Conservation (phyloP, 2,113 vertebrate genomes). For the Semnornis frantzii region DNA sequence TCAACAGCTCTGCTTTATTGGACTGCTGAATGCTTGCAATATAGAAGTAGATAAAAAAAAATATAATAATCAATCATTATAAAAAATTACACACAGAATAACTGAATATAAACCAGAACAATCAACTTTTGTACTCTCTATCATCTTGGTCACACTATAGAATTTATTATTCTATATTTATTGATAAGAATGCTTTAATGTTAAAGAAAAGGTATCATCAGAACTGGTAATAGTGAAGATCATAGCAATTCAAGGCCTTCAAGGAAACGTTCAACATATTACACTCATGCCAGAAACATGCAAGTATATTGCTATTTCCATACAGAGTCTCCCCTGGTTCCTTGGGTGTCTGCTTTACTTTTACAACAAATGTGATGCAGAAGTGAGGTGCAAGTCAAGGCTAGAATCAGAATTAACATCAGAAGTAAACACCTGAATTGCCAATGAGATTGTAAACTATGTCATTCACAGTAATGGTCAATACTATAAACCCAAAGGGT, state of each 20-base stretch:
- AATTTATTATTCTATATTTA: not conserved
- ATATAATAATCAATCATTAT: not conserved
- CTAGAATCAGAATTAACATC: not conserved
- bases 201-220: not conserved
- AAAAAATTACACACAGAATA: not conserved
- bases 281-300: not conserved
- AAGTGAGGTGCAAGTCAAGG: not conserved
- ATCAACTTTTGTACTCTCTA: not conserved
- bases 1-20: slow-evolving; percentile 13
- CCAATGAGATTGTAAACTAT: not conserved
- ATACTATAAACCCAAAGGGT: not conserved
- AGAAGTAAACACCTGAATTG: not conserved
- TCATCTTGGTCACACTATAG: not conserved
- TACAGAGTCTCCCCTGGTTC: not conserved
- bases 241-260: not conserved
- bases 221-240: not conserved
- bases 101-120: not conserved
- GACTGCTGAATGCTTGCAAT: slow-evolving; percentile 25
- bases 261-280: not conserved
- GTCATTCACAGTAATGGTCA: not conserved
- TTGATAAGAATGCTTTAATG: not conserved
- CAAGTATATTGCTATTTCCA: not conserved
- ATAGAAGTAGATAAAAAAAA: not conserved
- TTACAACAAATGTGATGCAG: not conserved
- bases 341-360: not conserved